Evolutionary conservation across 1,140 invertebrate species (phyloP).

Genomic region (Panulirus ornatus): DNA sequence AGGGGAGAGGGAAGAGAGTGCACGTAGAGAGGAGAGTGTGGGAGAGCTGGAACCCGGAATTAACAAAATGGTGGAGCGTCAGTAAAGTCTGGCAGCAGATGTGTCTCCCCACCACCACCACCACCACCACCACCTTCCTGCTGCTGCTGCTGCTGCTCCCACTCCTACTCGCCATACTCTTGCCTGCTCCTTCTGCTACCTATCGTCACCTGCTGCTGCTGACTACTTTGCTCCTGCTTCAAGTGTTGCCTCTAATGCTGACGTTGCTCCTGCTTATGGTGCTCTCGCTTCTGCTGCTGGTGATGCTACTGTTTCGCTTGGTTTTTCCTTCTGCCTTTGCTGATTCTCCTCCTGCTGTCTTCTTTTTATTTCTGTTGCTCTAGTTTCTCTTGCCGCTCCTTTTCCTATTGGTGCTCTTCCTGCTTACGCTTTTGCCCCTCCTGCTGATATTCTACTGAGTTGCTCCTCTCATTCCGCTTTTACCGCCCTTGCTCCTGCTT

Average conservation of each 20-base stretch:
- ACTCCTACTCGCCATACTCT: too few species aligned
- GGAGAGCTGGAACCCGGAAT: background rate
- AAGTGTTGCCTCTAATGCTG: too few species aligned
- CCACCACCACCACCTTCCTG: background rate
- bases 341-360: background rate
- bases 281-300: background rate
- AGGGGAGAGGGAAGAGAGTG: too few species aligned
- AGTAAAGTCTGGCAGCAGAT: background rate
- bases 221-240: too few species aligned
- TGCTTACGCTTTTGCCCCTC: background rate
- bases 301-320: background rate
- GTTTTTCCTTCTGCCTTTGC: background rate
- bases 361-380: background rate
- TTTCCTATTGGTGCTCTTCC: too few species aligned
- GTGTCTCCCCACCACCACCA: background rate
- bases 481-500: too few species aligned
- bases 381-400: background rate
- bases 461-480: too few species aligned
- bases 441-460: too few species aligned
- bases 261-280: too few species aligned
- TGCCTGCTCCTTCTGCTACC: background rate
- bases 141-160: background rate
- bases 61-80: background rate
- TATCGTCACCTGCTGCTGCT: too few species aligned
- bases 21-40: background rate